Evolutionary conservation across 2,888 invertebrate species (phyloP).

Genomic region (Sinelater perroti): DNA sequence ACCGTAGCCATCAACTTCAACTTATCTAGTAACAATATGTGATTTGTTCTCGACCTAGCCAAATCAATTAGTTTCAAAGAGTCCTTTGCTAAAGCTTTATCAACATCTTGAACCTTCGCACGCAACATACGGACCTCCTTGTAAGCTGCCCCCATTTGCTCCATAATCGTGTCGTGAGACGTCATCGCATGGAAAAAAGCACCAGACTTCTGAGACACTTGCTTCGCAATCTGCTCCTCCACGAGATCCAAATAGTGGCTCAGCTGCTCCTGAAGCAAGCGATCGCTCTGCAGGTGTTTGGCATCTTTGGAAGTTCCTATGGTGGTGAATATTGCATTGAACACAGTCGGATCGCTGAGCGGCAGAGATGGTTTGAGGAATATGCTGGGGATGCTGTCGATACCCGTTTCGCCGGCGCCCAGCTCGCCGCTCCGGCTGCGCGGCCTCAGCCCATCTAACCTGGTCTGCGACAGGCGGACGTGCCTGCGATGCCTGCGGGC

Average conservation of each 20-base stretch:
- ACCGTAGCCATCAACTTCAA: slow-evolving; percentile 93
- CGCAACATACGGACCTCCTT: slow-evolving; percentile 78
- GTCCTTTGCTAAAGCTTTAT: slow-evolving; percentile 79
- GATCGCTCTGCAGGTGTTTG: slow-evolving; percentile 61
- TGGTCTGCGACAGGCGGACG: slow-evolving; percentile 61
- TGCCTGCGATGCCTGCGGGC: slow-evolving; percentile 73
- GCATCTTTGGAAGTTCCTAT: slow-evolving; percentile 59
- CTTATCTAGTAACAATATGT: slow-evolving; percentile 73
- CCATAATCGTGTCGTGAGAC: slow-evolving; percentile 96
- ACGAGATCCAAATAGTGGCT: slow-evolving; percentile 95
- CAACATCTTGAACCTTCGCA: slow-evolving; percentile 79
- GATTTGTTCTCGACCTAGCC: slow-evolving; percentile 72
- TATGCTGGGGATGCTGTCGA: slow-evolving; percentile 82
- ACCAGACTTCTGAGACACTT: slow-evolving; percentile 93
- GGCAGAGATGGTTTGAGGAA: slow-evolving; percentile 83
- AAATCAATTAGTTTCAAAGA: slow-evolving; percentile 81
- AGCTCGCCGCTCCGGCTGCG: slow-evolving; percentile 50
- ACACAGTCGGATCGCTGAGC: slow-evolving; percentile 81
- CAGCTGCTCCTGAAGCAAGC: slow-evolving; percentile 86
- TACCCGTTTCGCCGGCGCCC: slow-evolving; percentile 60
- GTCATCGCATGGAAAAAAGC: slow-evolving; percentile 99
- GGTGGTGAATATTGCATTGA: slow-evolving; percentile 84
- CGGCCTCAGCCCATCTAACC: slow-evolving; percentile 41
- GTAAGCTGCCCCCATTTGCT: slow-evolving; percentile 87
- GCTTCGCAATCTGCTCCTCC: slow-evolving; percentile 91